phyloP scores from a whole-genome alignment of 2,113 vertebrate species.

The Dicentrarchus labrax region DNA sequence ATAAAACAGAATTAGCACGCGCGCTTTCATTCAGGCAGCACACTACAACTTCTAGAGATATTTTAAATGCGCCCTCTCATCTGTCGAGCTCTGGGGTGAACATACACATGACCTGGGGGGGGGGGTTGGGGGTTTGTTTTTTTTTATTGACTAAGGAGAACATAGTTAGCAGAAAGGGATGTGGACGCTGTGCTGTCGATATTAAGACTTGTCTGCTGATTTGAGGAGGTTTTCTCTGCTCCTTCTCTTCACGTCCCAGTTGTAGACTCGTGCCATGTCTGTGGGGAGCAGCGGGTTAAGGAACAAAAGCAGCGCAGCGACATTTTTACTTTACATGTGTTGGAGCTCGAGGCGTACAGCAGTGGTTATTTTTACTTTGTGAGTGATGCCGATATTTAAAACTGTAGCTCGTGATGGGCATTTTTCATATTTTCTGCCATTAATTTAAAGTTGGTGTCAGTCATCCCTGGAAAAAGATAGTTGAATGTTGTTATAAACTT shows the following conservation, averaged over 20 bases:
- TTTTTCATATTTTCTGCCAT: no score
- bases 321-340: neutral
- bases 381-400: neutral
- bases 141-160: slow-evolving; percentile 45
- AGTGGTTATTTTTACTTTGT: no score
- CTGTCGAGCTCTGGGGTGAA: slow-evolving; percentile 9
- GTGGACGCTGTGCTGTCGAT: slow-evolving; percentile 28
- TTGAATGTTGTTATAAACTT: no score
- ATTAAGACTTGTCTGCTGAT: slow-evolving; percentile 89
- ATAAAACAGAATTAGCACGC: neutral
- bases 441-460: no score
- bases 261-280: slow-evolving; percentile 99
- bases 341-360: neutral
- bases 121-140: neutral
- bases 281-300: slow-evolving; percentile 82
- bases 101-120: neutral
- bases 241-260: slow-evolving; percentile 99
- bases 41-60: neutral
- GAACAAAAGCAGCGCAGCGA: slow-evolving; percentile 19
- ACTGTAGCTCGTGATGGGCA: neutral
- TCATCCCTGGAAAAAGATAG: no score
- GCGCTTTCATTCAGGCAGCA: neutral
- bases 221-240: slow-evolving; percentile 95
- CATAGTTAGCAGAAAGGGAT: slow-evolving; percentile 27
- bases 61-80: slow-evolving; percentile 19